Base-by-base conservation (phyloP, 1,140 invertebrate genomes). In the Daktulosphaira vitifoliae region DNA sequence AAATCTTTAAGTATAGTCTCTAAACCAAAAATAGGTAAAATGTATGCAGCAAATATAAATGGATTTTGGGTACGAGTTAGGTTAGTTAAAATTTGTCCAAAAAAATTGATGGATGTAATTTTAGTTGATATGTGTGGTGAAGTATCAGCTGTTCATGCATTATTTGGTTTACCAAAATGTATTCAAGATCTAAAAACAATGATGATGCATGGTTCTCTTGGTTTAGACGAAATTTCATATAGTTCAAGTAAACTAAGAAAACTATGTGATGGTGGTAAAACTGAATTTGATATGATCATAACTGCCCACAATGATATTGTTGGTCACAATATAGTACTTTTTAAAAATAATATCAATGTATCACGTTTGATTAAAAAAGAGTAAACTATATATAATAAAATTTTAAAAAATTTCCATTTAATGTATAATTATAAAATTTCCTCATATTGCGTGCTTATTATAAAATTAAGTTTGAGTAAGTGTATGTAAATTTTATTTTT, bases 241-340 rank as follows among this genome's bases (percentile, higher is more conserved):
- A 48, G 39, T 48, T 1, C 23, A 3, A 1, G 22, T 11, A 29
- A 29, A 20, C 18, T 62, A 15, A 48, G 26, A 62, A 16, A 13
- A 15, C 13, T 59, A 6, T 29, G 54, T 15, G 7, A 46, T 20
- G n/a, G 33, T 26, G 39, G 23, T 29, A 46, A 26, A 15, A 59
- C 54, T 15, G 25, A 29, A 15, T 62, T 62, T 22, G 15, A 9
- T 11, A 62, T 62, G 56, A 48, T 62, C 18, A 5, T 62, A 15
- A 5, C 20, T 0, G 4, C 25, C 20, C 13, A 20, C 2, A 48
- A 48, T 62, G 11, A 29, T 5, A 1, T 4, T 20, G 25, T 20
- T 29, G 56, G 56, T 2, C 56, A 62, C 44, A 4, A 13, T 29
- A 22, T 62, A 18, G 11, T 18, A 4, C 23, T 62, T 15, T 48